Percentiles rank a stretch among this genome's conserved stretches.
phyloP scores from a whole-genome alignment of 2,113 vertebrate genomes.

The Chionomys nivalis region DNA sequence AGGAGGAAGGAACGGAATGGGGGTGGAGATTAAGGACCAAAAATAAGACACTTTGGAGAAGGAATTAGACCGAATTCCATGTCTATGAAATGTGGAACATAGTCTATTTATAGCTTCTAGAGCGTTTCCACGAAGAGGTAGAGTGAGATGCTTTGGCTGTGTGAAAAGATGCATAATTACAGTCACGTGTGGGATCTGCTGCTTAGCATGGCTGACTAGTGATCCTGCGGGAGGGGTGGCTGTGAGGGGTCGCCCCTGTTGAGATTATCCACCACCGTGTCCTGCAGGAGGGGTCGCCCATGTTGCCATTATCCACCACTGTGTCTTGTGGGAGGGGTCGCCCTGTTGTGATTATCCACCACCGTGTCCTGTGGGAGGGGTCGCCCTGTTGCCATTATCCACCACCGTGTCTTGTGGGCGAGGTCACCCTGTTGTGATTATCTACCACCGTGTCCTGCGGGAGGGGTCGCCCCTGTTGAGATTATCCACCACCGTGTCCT shows the following conservation, averaged over 20 bases:
- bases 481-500: no score
- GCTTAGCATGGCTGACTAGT: constrained; percentile 49
- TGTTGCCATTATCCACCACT: neutral
- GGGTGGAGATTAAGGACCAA: neutral
- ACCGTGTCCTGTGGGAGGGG: no score
- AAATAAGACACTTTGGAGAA: neutral
- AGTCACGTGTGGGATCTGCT: constrained; percentile 52
- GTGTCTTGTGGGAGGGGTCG: neutral
- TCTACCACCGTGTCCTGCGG: no score
- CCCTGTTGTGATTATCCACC: no score
- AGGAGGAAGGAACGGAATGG: neutral
- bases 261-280: no score
- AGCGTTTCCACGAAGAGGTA: constrained; percentile 28
- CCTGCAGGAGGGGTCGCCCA: no score
- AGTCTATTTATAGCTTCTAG: constrained; percentile 51
- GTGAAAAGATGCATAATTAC: constrained; percentile 63
- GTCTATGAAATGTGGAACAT: neutral
- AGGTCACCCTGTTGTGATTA: neutral
- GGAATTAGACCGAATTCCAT: neutral
- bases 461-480: neutral
- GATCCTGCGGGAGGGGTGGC: neutral
- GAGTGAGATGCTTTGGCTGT: constrained; percentile 7
- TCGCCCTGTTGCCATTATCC: neutral
- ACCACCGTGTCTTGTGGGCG: neutral
- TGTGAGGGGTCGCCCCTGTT: neutral